Evolutionary conservation across 2,797 vertebrate species (phyloP).

Genomic region (Chelon auratus): DNA sequence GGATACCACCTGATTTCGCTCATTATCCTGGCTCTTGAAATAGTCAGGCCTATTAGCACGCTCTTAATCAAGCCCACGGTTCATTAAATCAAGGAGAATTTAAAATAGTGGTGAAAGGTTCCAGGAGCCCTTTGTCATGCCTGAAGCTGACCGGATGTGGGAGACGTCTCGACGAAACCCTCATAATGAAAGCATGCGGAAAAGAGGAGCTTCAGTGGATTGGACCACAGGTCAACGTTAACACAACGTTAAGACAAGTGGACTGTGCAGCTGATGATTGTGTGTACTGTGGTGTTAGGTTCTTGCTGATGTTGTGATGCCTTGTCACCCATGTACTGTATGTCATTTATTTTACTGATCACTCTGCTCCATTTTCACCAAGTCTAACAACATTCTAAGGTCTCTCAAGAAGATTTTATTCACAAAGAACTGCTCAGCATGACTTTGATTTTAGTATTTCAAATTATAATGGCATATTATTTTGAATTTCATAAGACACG

Average conservation of each 20-base stretch:
- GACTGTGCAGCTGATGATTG: conserved; percentile 14
- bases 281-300: neutral
- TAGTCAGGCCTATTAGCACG: conserved; percentile 75
- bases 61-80: conserved; percentile 75
- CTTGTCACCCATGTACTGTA: neutral
- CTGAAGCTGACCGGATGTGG: conserved; percentile 35
- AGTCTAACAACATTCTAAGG: too few species aligned
- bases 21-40: conserved; percentile 78
- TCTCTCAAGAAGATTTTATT: too few species aligned
- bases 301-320: conserved; percentile 13
- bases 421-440: too few species aligned
- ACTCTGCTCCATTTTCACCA: conserved; percentile 5
- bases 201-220: neutral
- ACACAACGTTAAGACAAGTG: neutral
- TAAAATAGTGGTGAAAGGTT: conserved; percentile 46
- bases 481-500: too few species aligned
- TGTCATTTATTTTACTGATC: conserved; percentile 25
- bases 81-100: conserved; percentile 75
- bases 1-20: conserved; percentile 74
- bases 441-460: too few species aligned
- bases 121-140: conserved; percentile 38
- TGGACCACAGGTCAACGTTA: conserved; percentile 15
- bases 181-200: neutral
- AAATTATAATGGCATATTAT: too few species aligned
- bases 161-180: conserved; percentile 22